Evolutionary conservation across 2,113 vertebrate species (phyloP), one percentile per base, ranked within the genome.

Genomic region (Ariopsis seemanni): DNA sequence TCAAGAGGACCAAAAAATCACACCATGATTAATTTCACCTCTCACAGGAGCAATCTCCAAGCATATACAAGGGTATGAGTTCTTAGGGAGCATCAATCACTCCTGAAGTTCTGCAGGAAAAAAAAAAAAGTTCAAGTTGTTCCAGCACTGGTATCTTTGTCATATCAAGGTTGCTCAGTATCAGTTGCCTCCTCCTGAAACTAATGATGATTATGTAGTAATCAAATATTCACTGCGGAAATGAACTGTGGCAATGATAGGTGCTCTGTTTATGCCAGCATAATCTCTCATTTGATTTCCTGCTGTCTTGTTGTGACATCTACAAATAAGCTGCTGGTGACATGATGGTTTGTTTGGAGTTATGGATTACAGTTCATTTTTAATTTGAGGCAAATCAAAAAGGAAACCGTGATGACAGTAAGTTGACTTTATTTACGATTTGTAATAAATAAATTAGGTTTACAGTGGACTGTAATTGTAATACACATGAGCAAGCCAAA

Each of bases 21-120:
- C 62, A 82, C 53, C 69, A 86, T 90, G 89, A 90, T 91, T 91
- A 60, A 91, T 89, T 85, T 88, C n/a, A 42, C 57, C 86, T 85
- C 82, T 87, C 90, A 85, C 53, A 88, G 82, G 82, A 81, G 65
- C 85, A 85, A 87, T 87, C 71, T 87, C 81, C 71, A 2, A 79
- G 65, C 63, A 65, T 86, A 69, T 88, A 90, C 84, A 86, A 75
- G 58, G 87, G 63, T 84, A 86, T 75, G 69, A 88, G 77, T 88
- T 81, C 63, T 90, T 80, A 57, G 52, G 27, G 34, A 25, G 69
- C 85, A 86, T 86, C 81, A 90, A 80, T 86, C 52, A 85, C 65
- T 87, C 52, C 55, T 84, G 65, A 60, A 63, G 62, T 74, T 79
- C 77, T 82, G 34, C 83, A 81, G 78, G 42, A 42, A 42, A 42